Base-by-base conservation (phyloP, 2,888 invertebrate genomes). In the Oeneis ivallda region DNA sequence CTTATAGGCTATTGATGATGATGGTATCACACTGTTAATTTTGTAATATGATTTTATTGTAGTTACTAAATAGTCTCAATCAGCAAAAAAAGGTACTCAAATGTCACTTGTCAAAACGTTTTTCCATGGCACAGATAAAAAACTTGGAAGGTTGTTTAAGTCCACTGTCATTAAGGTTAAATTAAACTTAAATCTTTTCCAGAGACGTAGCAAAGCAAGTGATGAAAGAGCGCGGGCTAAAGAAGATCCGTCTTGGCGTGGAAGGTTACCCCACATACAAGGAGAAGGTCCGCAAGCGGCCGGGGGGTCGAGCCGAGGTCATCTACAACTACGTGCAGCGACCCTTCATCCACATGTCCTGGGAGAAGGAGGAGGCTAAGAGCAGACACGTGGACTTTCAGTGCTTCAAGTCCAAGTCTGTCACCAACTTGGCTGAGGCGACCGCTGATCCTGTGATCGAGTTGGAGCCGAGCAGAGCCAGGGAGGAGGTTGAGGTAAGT, bases 361-460 rank as follows among this genome's bases (percentile, higher is more conserved):
- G 99, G 99, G 99, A 99, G 84, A 99, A 99, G 79, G 99, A 99
- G 80, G 99, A 99, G 79, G 99, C 99, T 0, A 98, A 99, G 82
- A 98, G 98, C 79, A 95, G 99, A 0, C 99, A 99, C 82, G 99
- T 99, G 0, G 99, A 99, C 86, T 99, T 99, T 81, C 98, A 99
- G 91, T 99, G 99, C 83, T 98, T 99, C 64, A 99, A 98, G 87
- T 98, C 98, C 3, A 99, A 99, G 82, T 98, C 98, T 0, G 98
- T 99, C 37, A 99, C 98, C 10, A 99, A 99, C 88, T 91, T 99
- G 70, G 98, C 98, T 0, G 98, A 98, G 78, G 98, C 98, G 0
- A 97, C 98, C 0, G 98, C 98, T 0, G 98, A 98, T 86, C 97
- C 97, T 0, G 96, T 94, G 0, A 92, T 95, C 19, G 90, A 94